Percentiles rank a stretch among this genome's conserved stretches.
phyloP scores from a whole-genome alignment of 1,140 invertebrate genomes.

The Caenorhabditis inopinata region DNA sequence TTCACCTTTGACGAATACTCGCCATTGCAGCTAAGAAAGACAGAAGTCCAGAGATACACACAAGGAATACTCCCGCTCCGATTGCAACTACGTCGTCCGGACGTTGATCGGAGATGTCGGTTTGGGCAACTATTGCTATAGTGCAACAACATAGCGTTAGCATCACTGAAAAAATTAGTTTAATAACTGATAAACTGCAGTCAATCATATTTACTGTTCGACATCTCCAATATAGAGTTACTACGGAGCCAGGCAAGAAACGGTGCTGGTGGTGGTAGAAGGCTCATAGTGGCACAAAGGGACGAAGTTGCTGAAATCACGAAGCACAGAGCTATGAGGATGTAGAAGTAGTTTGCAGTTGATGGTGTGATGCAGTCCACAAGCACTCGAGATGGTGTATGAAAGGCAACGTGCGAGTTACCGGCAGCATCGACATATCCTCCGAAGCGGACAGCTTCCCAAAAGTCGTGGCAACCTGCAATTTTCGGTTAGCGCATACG shows the following conservation, averaged over 20 bases:
- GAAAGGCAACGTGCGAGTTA: constrained; percentile 42
- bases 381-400: constrained; percentile 21
- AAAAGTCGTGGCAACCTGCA: constrained; percentile 44
- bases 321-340: constrained; percentile 48
- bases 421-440: constrained; percentile 29
- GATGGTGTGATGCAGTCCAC: constrained; percentile 48
- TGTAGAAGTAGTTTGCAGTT: constrained; percentile 52
- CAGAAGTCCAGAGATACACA: constrained; percentile 39
- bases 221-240: constrained; percentile 47
- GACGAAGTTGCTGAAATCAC: constrained; percentile 41
- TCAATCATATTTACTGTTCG: constrained; percentile 34
- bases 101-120: constrained; percentile 37
- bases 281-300: constrained; percentile 28
- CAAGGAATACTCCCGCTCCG: constrained; percentile 35
- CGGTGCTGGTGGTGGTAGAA: constrained; percentile 38
- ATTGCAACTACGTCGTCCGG: constrained; percentile 33
- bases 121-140: constrained; percentile 41
- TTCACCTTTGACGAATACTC: constrained; percentile 32
- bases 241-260: constrained; percentile 47
- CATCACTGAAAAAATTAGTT: constrained; percentile 38
- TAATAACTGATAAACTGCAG: background rate
- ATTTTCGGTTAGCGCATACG: too few species aligned
- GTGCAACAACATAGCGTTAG: constrained; percentile 40
- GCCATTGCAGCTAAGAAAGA: constrained; percentile 37
- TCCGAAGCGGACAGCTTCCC: constrained; percentile 43